phyloP scores from a whole-genome alignment of 2,113 vertebrate genomes.

The Perca schrenkii region DNA sequence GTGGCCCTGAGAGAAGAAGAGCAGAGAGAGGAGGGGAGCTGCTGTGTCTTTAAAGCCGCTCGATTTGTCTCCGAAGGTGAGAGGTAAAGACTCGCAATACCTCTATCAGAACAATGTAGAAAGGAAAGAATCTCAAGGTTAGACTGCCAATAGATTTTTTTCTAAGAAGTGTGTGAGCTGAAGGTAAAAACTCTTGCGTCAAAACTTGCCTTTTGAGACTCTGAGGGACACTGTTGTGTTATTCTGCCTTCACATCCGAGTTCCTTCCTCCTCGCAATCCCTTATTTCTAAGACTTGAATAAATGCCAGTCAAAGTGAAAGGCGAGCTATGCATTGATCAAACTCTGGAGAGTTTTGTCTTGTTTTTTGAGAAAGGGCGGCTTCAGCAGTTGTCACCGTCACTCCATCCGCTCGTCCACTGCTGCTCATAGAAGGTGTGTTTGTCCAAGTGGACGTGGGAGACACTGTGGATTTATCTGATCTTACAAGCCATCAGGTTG shows the following conservation, averaged over 20 bases:
- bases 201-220: conserved; percentile 70
- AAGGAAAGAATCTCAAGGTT: conserved; percentile 78
- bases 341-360: neutral
- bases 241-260: conserved; percentile 54
- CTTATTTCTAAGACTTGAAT: conserved; percentile 26
- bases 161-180: conserved; percentile 50
- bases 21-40: conserved; percentile 44
- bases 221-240: conserved; percentile 54
- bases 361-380: conserved; percentile 18
- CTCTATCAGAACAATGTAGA: conserved; percentile 69
- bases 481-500: conserved; percentile 88
- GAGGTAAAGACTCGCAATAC: conserved; percentile 74
- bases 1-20: conserved; percentile 73
- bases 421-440: conserved; percentile 76
- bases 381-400: conserved; percentile 64
- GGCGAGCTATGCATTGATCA: conserved; percentile 42
- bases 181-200: conserved; percentile 64
- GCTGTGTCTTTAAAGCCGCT: conserved; percentile 68
- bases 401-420: conserved; percentile 54
- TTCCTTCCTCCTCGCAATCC: conserved; percentile 36
- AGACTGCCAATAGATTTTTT: conserved; percentile 67
- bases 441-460: conserved; percentile 78
- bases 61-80: conserved; percentile 74
- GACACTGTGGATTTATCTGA: conserved; percentile 85
- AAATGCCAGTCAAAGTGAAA: conserved; percentile 46